Conservation (phyloP, 2,113 vertebrate species). For the Microcebus tavaratra region DNA sequence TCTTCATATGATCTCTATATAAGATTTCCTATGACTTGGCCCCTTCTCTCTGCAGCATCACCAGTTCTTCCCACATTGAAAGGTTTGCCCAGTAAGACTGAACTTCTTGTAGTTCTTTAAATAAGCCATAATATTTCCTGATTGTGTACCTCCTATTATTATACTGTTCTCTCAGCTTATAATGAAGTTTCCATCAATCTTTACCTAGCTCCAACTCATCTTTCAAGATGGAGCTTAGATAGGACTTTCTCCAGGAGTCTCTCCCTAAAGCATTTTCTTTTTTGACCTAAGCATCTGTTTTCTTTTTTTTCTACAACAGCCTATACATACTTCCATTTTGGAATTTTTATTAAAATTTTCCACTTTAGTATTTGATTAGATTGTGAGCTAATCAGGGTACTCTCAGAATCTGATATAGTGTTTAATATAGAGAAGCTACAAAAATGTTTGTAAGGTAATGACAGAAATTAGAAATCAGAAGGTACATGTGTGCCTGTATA, state of each 20-base stretch:
- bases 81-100: not conserved
- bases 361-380: not conserved
- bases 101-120: not conserved
- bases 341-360: not conserved
- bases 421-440: not conserved
- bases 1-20: not conserved
- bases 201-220: not conserved
- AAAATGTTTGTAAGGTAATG: not conserved
- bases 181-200: not conserved
- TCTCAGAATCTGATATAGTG: not conserved
- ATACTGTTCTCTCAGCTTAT: not conserved
- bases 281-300: not conserved
- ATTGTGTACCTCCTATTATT: not conserved
- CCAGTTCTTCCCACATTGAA: not conserved
- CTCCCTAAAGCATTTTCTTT: not conserved
- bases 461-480: not conserved
- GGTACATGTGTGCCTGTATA: not conserved
- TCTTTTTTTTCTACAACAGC: not conserved
- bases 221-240: not conserved
- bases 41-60: not conserved
- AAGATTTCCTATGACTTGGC: not conserved
- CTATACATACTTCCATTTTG: not conserved
- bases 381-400: not conserved
- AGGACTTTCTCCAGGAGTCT: not conserved
- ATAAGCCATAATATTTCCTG: not conserved